phyloP scores from a whole-genome alignment of 2,113 vertebrate genomes.

The Pachypanchax playfairii region DNA sequence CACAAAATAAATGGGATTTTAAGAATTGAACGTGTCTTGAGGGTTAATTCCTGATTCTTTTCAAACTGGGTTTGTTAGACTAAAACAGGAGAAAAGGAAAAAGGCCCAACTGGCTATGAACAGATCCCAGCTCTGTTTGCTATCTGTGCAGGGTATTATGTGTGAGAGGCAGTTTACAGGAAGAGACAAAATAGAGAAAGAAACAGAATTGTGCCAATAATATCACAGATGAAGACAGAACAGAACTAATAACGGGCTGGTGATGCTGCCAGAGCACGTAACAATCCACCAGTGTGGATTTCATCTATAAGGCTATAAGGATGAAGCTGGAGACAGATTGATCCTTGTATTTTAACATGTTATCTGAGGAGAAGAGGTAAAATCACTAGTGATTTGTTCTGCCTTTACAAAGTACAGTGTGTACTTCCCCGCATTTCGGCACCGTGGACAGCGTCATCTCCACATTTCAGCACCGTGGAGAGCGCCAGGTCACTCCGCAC shows the following conservation, averaged over 20 bases:
- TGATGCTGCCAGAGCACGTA: constrained; percentile 6
- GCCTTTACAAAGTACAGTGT: constrained; percentile 46
- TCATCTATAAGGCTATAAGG: too few relatives aligned
- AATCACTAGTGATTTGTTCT: constrained; percentile 3
- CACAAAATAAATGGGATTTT: constrained; percentile 22
- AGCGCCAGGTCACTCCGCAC: constrained; percentile 50
- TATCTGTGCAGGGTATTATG: constrained; percentile 1
- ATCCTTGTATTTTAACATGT: constrained; percentile 12
- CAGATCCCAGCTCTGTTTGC: constrained; percentile 19
- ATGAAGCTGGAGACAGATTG: constrained; percentile 13
- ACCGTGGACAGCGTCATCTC: constrained; percentile 44
- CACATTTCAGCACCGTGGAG: constrained; percentile 54
- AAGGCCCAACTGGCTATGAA: constrained; percentile 13
- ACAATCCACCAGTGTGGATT: constrained; percentile 27
- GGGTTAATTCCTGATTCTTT: constrained; percentile 42
- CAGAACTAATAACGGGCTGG: background rate
- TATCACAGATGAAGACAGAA: constrained; percentile 7
- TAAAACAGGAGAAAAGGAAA: constrained; percentile 11
- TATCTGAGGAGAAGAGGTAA: background rate
- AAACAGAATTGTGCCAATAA: constrained; percentile 38
- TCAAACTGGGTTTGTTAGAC: constrained; percentile 29
- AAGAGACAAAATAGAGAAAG: background rate
- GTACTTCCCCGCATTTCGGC: constrained; percentile 53
- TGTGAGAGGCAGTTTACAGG: constrained; percentile 19
- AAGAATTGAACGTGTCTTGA: constrained; percentile 39